phyloP scores from a whole-genome alignment of 2,797 vertebrate genomes.

The Podarcis siculus region DNA sequence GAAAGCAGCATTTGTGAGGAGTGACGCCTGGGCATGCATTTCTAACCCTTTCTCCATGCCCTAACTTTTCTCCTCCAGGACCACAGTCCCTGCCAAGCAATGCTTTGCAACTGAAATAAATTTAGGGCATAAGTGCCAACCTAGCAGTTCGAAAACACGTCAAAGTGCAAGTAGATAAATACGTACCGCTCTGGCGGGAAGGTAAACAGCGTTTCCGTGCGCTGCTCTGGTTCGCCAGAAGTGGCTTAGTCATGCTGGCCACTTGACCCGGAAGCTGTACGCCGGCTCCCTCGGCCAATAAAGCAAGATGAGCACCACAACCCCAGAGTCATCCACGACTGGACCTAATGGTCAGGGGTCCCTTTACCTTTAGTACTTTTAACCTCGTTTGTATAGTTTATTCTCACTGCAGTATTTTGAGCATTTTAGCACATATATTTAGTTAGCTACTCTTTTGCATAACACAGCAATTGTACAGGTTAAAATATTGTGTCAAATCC shows the following conservation, averaged over 20 bases:
- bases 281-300: too few species aligned
- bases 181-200: too few species aligned
- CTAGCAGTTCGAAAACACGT: too few species aligned
- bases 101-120: slow-evolving; percentile 9
- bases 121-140: not conserved
- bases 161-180: too few species aligned
- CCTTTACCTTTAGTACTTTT: not conserved
- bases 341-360: too few species aligned
- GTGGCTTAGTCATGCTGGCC: too few species aligned
- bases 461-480: not conserved
- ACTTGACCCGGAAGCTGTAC: too few species aligned
- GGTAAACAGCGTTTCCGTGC: too few species aligned
- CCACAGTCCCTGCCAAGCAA: not conserved
- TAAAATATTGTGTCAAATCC: not conserved
- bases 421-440: not conserved
- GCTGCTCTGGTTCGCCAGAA: too few species aligned
- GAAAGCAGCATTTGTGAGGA: not conserved
- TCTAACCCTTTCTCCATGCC: too few species aligned
- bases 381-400: not conserved
- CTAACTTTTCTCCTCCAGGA: not conserved
- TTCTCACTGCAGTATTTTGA: not conserved
- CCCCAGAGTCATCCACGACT: too few species aligned
- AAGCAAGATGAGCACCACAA: too few species aligned
- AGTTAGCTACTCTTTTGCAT: not conserved
- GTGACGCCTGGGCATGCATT: not conserved